Percentiles rank a stretch among this genome's conserved stretches.
Conservation (phyloP, 2,797 vertebrate species). For the Cheirogaleus major region DNA sequence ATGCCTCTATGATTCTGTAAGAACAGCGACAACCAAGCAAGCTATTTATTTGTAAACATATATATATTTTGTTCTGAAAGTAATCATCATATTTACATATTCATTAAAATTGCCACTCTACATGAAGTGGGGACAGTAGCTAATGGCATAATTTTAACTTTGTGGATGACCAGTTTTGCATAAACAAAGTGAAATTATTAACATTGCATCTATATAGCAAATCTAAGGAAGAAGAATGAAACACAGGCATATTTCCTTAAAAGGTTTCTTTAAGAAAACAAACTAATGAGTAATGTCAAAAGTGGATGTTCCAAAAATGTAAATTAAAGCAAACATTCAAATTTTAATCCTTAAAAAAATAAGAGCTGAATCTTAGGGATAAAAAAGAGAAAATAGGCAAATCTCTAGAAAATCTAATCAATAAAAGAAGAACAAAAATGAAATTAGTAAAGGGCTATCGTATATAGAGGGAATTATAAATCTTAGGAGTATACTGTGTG, state of each 20-base stretch:
- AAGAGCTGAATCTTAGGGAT: neutral
- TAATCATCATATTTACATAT: conserved; percentile 74
- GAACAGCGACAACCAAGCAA: conserved; percentile 40
- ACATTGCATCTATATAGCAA: conserved; percentile 34
- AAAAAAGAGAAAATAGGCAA: conserved; percentile 3
- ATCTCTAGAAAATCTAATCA: conserved; percentile 27
- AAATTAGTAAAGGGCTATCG: neutral
- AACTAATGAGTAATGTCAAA: conserved; percentile 53
- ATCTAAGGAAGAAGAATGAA: conserved; percentile 52
- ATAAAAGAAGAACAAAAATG: conserved; percentile 49
- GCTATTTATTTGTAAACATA: conserved; percentile 65
- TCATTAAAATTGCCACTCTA: conserved; percentile 58
- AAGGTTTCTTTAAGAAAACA: conserved; percentile 45
- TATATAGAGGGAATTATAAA: neutral
- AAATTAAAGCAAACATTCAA: conserved; percentile 53
- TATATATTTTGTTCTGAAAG: conserved; percentile 66
- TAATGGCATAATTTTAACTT: conserved; percentile 68
- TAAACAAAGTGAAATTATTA: conserved; percentile 72
- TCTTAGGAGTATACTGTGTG: neutral
- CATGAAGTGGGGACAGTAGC: conserved; percentile 53
- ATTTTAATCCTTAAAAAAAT: conserved; percentile 45
- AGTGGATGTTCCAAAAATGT: conserved; percentile 59
- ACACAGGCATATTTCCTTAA: neutral
- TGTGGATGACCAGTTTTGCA: conserved; percentile 64
- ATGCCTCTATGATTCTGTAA: conserved; percentile 52